phyloP scores from a whole-genome alignment of 1,140 invertebrate species.

The Diorhabda carinulata region DNA sequence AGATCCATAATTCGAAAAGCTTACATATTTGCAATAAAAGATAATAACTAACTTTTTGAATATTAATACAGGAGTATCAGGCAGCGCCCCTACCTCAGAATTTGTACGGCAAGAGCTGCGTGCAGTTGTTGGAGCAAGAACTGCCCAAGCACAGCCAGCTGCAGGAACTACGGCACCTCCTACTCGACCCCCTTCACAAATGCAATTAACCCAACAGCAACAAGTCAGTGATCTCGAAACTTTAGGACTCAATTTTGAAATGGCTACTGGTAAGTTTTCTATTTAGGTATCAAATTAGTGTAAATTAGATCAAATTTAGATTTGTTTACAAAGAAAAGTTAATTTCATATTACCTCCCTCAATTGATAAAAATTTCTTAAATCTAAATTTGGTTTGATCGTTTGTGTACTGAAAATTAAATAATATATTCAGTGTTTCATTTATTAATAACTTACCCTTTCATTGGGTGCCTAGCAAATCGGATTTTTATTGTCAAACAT shows the following conservation, averaged over 20 bases:
- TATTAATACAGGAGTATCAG: slow-evolving; percentile 37
- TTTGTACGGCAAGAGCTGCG: slow-evolving; percentile 86
- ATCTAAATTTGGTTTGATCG: no score
- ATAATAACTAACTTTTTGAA: not conserved
- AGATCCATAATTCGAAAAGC: no score
- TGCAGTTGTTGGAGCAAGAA: slow-evolving; percentile 78
- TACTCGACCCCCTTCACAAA: slow-evolving; percentile 31
- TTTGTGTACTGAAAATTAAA: no score
- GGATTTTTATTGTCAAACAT: slow-evolving; percentile 10
- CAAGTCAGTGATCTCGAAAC: slow-evolving; percentile 59
- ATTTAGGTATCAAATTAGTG: not conserved
- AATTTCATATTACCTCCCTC: no score
- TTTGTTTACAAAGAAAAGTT: no score
- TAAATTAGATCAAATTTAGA: no score
- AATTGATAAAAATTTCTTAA: no score
- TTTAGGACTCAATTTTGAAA: slow-evolving; percentile 65
- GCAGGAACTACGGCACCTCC: slow-evolving; percentile 38
- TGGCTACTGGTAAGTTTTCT: slow-evolving; percentile 57
- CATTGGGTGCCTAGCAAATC: not conserved
- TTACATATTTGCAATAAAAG: no score
- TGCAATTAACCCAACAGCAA: slow-evolving; percentile 31
- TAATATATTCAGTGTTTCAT: no score
- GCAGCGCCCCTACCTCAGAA: slow-evolving; percentile 60
- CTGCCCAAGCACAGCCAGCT: slow-evolving; percentile 51
- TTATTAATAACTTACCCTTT: not conserved